phyloP scores from a whole-genome alignment of 2,888 invertebrate genomes.

The Lycophotia porphyrea region DNA sequence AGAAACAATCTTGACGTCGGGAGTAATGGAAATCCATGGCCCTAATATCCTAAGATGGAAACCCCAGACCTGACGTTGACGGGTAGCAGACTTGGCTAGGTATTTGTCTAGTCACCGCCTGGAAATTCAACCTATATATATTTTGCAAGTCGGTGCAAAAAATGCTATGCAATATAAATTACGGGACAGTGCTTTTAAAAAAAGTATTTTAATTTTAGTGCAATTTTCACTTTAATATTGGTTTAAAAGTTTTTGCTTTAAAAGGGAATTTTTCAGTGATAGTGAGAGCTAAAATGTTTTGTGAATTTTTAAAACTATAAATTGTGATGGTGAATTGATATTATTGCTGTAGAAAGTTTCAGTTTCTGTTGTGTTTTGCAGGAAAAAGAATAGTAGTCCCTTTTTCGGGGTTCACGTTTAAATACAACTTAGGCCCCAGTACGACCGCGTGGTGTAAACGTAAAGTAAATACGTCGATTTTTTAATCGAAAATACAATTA shows the following conservation, averaged over 20 bases:
- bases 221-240: not conserved
- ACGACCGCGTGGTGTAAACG: too few relatives aligned
- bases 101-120: constrained; percentile 57
- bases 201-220: not conserved
- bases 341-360: not conserved
- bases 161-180: constrained; percentile 34
- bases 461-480: too few relatives aligned
- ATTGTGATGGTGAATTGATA: not conserved
- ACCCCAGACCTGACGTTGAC: constrained; percentile 47
- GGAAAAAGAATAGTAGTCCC: too few relatives aligned
- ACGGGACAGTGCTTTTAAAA: constrained; percentile 25
- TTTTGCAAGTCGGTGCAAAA: constrained; percentile 35
- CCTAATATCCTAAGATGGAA: constrained; percentile 25
- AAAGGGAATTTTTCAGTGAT: not conserved
- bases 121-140: constrained; percentile 47
- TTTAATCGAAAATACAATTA: too few relatives aligned
- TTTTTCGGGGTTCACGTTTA: too few relatives aligned
- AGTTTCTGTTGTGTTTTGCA: not conserved
- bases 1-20: not conserved
- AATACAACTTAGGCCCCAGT: too few relatives aligned
- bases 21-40: constrained; percentile 16
- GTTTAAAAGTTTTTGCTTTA: not conserved
- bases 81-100: constrained; percentile 35
- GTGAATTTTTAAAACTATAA: not conserved
- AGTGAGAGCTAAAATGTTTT: not conserved